Conservation (phyloP, 2,888 invertebrate species). For the Cabera pusaria region DNA sequence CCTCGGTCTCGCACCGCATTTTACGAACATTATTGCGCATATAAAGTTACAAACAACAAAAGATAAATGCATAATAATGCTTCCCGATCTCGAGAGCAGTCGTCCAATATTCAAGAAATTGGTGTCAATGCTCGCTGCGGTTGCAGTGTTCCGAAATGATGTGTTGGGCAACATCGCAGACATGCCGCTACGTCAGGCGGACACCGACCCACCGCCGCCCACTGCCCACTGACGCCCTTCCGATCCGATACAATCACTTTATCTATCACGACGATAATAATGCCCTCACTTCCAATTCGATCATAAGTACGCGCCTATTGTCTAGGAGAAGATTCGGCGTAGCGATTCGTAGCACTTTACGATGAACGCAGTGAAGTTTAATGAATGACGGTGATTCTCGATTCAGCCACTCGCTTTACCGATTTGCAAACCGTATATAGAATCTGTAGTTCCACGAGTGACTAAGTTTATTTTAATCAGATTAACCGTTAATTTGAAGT, state of each 20-base stretch:
- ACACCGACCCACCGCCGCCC: conserved; percentile 56
- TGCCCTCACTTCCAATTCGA: conserved; percentile 18
- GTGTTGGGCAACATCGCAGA: conserved; percentile 68
- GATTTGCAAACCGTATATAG: conserved; percentile 47
- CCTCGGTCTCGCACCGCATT: conserved; percentile 8
- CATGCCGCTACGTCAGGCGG: conserved; percentile 41
- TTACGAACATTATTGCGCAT: conserved; percentile 27
- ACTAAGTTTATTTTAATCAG: conserved; percentile 59
- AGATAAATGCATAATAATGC: conserved; percentile 38
- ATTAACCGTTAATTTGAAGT: conserved; percentile 67
- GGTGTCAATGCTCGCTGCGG: conserved; percentile 82
- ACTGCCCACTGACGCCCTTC: conserved; percentile 58
- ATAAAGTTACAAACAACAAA: conserved; percentile 29
- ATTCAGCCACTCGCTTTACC: conserved; percentile 33
- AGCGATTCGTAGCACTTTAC: conserved; percentile 49
- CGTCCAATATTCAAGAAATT: conserved; percentile 70
- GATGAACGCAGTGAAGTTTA: conserved; percentile 34
- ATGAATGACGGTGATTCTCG: conserved; percentile 34
- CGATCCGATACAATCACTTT: conserved; percentile 60
- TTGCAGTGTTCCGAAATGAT: conserved; percentile 79
- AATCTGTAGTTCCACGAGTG: conserved; percentile 49
- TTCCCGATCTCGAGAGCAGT: conserved; percentile 52
- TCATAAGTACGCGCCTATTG: conserved; percentile 22
- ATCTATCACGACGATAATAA: conserved; percentile 38
- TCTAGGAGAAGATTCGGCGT: conserved; percentile 30